Conservation (phyloP, 2,113 vertebrate species). For the Apteryx owenii region DNA sequence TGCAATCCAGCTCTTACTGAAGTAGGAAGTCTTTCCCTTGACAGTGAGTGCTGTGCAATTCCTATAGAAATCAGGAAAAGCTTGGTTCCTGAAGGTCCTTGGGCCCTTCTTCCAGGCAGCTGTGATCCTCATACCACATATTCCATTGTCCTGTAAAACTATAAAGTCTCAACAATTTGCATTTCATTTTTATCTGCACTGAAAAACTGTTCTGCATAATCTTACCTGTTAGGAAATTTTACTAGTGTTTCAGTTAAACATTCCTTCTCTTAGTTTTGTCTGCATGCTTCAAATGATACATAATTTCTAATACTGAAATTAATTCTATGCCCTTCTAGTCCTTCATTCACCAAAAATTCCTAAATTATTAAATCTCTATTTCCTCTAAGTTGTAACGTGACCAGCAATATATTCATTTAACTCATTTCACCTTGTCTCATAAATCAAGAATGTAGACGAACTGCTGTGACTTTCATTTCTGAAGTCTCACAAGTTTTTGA, state of each 20-base stretch:
- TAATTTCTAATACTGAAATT: not conserved
- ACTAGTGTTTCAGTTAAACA: not conserved
- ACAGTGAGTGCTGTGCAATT: not conserved
- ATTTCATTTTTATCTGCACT: not conserved
- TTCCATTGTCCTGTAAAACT: not conserved
- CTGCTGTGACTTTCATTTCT: not conserved
- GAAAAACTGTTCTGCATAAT: not conserved
- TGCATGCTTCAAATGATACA: not conserved
- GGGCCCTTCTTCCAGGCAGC: not conserved
- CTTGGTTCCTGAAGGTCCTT: not conserved
- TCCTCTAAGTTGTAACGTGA: not conserved
- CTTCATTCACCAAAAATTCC: not conserved
- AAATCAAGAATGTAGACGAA: not conserved
- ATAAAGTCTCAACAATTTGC: not conserved
- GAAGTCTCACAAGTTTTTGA: not conserved
- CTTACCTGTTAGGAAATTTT: not conserved
- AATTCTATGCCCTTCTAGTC: not conserved
- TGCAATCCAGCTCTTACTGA: not conserved
- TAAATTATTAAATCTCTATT: not conserved
- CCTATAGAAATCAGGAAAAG: not conserved
- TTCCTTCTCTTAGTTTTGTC: not conserved
- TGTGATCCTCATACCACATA: not conserved
- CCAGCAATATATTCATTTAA: not conserved
- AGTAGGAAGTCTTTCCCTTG: conserved; percentile 2
- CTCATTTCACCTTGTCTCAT: not conserved